These are phyloP conservation scores for Drosophila bunnanda DNA, from an alignment of 2,888 invertebrate species.

Conservation along the genomic window DNA sequence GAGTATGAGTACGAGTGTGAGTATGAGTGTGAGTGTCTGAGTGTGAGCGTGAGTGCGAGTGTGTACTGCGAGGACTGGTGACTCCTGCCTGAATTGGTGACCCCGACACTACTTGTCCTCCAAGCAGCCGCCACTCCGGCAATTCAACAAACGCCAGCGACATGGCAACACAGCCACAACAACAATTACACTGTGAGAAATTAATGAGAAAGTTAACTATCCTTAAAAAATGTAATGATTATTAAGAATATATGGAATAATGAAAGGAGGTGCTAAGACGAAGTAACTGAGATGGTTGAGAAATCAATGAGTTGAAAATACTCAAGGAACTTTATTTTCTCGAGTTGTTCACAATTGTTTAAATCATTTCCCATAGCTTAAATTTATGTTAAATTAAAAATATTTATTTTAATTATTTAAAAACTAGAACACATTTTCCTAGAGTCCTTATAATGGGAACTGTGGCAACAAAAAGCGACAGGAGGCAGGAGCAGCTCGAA, in stretches of 20 bases:
- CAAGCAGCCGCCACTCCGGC: constrained; percentile 34
- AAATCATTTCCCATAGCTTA: too few relatives aligned
- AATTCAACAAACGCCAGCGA: constrained; percentile 49
- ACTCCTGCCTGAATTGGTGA: constrained; percentile 46
- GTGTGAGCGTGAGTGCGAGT: not conserved
- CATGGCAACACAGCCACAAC: constrained; percentile 39
- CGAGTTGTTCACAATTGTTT: too few relatives aligned
- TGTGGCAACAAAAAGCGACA: constrained; percentile 15
- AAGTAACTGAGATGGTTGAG: not conserved
- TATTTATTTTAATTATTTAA: not conserved
- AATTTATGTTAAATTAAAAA: too few relatives aligned
- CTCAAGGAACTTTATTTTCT: too few relatives aligned
- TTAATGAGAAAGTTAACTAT: too few relatives aligned
- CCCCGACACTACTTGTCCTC: constrained; percentile 47
- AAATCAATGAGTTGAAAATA: too few relatives aligned
- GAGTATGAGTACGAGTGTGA: constrained; percentile 25
- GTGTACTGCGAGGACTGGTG: constrained; percentile 25
- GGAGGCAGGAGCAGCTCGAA: not conserved
- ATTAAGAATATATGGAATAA: not conserved
- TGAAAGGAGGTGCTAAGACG: not conserved
- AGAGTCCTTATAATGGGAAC: constrained; percentile 3
- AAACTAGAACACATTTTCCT: not conserved
- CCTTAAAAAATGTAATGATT: not conserved
- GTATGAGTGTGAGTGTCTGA: not conserved
- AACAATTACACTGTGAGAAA: constrained; percentile 23